Base-by-base conservation (phyloP, 1,140 invertebrate genomes). In the Anoplophora glabripennis region DNA sequence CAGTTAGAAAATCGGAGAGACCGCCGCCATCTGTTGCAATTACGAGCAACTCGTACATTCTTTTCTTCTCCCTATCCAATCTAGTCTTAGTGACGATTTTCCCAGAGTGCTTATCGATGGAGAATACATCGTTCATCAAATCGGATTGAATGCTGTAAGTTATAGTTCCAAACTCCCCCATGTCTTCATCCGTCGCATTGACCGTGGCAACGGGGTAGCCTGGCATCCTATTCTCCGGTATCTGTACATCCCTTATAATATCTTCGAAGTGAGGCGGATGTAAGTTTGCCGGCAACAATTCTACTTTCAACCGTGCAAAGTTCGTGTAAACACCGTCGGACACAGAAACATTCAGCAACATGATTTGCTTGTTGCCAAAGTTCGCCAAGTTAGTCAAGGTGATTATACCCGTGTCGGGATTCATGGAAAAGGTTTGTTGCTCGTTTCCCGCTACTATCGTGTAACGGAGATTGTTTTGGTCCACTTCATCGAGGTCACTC, bases 251-350 rank as follows among this genome's bases (percentile, higher is more conserved):
- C 15, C 33, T 54, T 17, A 88, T 77, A 1, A 83, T 76, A 70
- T 90, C 84, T 1, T 84, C 79, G 74, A 96, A 96, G 46, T 80
- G 78, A 3, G 94, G 94, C 58, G 86, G 81, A 69, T 91, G 81
- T 28, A 83, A 81, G 78, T 96, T 97, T 15, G 88, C 87, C 5
- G 89, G 86, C 33, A 90, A 75, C 38, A 95, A 84, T 61, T 86
- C 84, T 34, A 97, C 86, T 78, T 90, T 87, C 1, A 92, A 81
- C 44, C 89, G 76, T 0, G 91, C 84, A 75, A 92, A 94, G 44
- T 84, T 89, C 2, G 90, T 93, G 75, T 94, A 92, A 8, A 95
- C 89, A 4, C 93, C 93, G 78, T 98, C 94, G 34, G 91, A 93
- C 12, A 93, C 92, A 1, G 90, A 93, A 12, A 98, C 85, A 74